Evolutionary conservation across 2,888 invertebrate genomes (phyloP), one percentile per base, ranked within the genome.

Genomic region (Tachina lurida): DNA sequence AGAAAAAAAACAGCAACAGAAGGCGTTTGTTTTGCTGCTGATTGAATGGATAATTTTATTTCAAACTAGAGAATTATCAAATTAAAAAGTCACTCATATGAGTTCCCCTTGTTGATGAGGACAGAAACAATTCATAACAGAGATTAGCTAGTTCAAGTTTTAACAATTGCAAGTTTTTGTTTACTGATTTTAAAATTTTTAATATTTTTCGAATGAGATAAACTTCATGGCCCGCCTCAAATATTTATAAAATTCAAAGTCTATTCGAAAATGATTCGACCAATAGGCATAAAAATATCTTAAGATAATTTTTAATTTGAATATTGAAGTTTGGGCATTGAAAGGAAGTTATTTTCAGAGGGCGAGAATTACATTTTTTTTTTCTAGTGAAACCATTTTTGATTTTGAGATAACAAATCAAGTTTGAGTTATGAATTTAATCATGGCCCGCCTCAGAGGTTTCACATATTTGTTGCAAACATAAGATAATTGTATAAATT

Each of bases 21-120:
- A 74, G 80, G 73, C 80, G 73, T 80, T 73, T 71, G 73, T 80
- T 73, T 71, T 67, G 43, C 74, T 80, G 47, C 67, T 22, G 41
- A 58, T 41, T 65, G 31, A 73, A 60, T 77, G 43, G 15, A 31
- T 63, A 15, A 31, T 63, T 75, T 63, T 63, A 12, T 63, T 54
- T 43, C 19, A 62, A 65, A 12, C n/a, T 12, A 65, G 15, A 31
- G 49, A 41, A 52, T 45, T n/a, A 70, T 31, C 7, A 31, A 31
- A 31, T 5, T 22, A 54, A 70, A 79, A 71, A 79, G 17, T 68
- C n/a, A 47, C 54, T 79, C 79, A 79, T 71, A 5, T 43, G 49
- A 62, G n/a, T 60, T 60, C 58, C 41, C 52, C 22, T 31, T 2
- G 13, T 63, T 65, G 75, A 49, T 5, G 17, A 19, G 45, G 19